Evolutionary conservation across 2,888 invertebrate genomes (phyloP).

Genomic region (Serrognathus titanus): DNA sequence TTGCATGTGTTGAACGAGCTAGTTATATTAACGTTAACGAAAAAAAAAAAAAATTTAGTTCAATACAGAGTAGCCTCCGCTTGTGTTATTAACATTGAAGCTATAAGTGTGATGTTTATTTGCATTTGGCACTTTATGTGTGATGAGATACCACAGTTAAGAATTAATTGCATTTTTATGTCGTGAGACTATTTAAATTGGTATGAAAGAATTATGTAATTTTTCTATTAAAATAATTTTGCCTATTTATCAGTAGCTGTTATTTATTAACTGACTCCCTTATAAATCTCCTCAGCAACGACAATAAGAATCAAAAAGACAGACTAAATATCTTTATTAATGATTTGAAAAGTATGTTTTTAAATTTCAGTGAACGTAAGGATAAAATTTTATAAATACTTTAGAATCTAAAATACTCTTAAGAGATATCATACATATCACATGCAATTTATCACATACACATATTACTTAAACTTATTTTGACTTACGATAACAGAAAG

Average conservation of each 20-base stretch:
- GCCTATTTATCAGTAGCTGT: not conserved
- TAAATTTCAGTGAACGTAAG: conserved; percentile 1
- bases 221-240: conserved; percentile 30
- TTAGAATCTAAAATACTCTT: conserved; percentile 6
- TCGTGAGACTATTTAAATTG: conserved; percentile 22
- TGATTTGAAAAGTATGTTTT: not conserved
- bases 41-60: conserved; percentile 29
- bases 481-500: not conserved
- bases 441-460: conserved; percentile 9
- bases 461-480: conserved; percentile 6
- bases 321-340: conserved; percentile 1
- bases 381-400: conserved; percentile 4
- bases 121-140: conserved; percentile 37
- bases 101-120: conserved; percentile 44
- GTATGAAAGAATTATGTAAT: conserved; percentile 24
- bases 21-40: conserved; percentile 23
- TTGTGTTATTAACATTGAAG: conserved; percentile 40
- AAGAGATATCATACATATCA: conserved; percentile 8
- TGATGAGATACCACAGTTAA: conserved; percentile 30
- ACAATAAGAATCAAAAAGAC: too few relatives aligned
- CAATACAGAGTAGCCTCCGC: conserved; percentile 32
- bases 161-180: conserved; percentile 32
- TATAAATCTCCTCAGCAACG: too few relatives aligned
- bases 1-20: conserved; percentile 70
- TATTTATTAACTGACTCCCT: not conserved